These are phyloP conservation scores for Halcyon senegalensis DNA, from an alignment of 2,113 vertebrate genomes.

Conservation along the genomic window DNA sequence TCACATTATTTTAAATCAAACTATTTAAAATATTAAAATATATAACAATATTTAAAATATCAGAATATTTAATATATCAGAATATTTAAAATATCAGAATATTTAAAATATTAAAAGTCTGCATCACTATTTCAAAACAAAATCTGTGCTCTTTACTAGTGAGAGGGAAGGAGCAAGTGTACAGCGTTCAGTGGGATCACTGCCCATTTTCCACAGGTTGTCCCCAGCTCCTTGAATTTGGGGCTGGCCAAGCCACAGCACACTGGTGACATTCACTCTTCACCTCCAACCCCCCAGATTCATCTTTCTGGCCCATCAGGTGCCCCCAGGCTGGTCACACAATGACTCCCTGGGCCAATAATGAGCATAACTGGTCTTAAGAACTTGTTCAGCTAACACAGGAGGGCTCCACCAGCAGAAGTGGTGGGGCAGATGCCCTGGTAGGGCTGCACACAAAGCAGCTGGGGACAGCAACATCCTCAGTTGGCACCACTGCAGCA, in stretches of 20 bases:
- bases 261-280: neutral
- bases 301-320: neutral
- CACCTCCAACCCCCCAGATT: neutral
- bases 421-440: accelerated
- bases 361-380: accelerated
- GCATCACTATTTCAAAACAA: neutral
- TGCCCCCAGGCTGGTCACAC: neutral
- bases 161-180: neutral
- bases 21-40: too few relatives aligned
- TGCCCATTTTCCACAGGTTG: neutral
- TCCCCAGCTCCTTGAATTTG: neutral
- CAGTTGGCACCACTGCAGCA: accelerated
- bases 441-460: too few relatives aligned
- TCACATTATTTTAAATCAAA: too few relatives aligned
- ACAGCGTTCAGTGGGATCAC: accelerated
- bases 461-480: neutral
- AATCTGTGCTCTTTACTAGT: neutral
- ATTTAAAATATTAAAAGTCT: neutral
- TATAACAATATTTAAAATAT: neutral
- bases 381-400: accelerated
- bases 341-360: neutral
- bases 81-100: neutral
- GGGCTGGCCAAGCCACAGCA: neutral
- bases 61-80: neutral
- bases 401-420: neutral